Percentiles rank a stretch among this genome's conserved stretches.
Evolutionary conservation across 1,140 invertebrate genomes (phyloP).

Genomic region (Aplysia californica): DNA sequence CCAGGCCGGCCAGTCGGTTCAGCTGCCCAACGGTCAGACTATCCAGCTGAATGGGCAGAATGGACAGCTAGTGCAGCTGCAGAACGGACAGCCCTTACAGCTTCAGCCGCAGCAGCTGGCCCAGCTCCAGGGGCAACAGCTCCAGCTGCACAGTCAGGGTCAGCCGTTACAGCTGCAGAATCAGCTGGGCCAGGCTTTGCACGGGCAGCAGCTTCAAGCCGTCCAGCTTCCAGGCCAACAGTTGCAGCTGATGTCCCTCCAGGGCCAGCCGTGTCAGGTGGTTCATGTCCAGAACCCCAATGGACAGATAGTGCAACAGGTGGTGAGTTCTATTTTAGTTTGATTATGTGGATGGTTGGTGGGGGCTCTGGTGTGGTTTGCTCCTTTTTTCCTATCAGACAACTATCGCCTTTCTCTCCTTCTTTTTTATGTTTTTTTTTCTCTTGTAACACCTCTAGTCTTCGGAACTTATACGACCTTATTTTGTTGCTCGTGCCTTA

Average conservation of each 20-base stretch:
- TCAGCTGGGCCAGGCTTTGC: not conserved
- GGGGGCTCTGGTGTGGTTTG: too few relatives aligned
- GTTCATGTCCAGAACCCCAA: conserved; percentile 26
- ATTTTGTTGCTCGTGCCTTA: too few relatives aligned
- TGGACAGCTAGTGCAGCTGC: not conserved
- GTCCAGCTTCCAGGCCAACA: conserved; percentile 22
- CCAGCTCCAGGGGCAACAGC: not conserved
- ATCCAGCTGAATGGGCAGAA: conserved; percentile 11
- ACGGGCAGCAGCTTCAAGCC: conserved; percentile 8
- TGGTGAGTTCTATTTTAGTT: conserved; percentile 15
- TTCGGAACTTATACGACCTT: too few relatives aligned
- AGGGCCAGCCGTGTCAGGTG: conserved; percentile 25
- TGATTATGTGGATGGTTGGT: too few relatives aligned
- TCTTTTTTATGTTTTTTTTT: too few relatives aligned
- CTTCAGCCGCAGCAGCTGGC: not conserved
- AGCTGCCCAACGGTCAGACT: conserved; percentile 15
- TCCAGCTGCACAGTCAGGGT: not conserved
- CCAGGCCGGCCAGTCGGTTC: conserved; percentile 3
- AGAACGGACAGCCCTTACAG: not conserved
- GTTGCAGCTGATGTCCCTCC: conserved; percentile 17
- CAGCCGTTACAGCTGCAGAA: conserved; percentile 18
- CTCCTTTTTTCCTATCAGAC: too few relatives aligned
- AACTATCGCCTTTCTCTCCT: too few relatives aligned
- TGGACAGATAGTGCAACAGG: conserved; percentile 28
- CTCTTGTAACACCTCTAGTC: too few relatives aligned